These are phyloP conservation scores for Aethina tumida DNA, from an alignment of 1,140 invertebrate species.

Conservation along the genomic window DNA sequence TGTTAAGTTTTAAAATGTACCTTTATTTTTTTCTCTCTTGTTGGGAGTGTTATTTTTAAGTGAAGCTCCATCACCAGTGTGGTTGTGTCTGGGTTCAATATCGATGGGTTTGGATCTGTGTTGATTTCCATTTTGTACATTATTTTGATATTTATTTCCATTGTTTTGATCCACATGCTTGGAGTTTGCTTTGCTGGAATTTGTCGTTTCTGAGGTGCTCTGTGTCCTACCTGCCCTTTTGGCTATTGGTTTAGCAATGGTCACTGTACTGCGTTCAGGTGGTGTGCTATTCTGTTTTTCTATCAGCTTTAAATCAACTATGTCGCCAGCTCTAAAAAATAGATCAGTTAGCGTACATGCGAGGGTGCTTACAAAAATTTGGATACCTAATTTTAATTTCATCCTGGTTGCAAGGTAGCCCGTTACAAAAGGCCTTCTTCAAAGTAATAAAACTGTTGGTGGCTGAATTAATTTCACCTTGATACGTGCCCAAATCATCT, in stretches of 20 bases:
- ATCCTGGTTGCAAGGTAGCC: constrained; percentile 46
- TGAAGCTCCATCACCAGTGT: constrained; percentile 17
- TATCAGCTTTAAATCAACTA: constrained; percentile 49
- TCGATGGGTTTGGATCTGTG: constrained; percentile 31
- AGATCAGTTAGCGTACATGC: too few species aligned
- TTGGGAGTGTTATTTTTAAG: constrained; percentile 33
- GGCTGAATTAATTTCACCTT: constrained; percentile 68
- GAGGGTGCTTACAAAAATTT: too few species aligned
- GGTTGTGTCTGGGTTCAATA: constrained; percentile 20
- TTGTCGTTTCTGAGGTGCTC: constrained; percentile 40
- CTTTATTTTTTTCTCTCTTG: constrained; percentile 37
- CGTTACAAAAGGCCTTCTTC: constrained; percentile 69
- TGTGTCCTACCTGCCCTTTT: constrained; percentile 39
- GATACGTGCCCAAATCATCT: constrained; percentile 56
- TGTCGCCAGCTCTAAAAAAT: constrained; percentile 48
- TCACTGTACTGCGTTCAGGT: constrained; percentile 39
- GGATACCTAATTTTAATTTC: constrained; percentile 27
- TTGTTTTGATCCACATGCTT: constrained; percentile 16
- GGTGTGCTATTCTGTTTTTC: constrained; percentile 38
- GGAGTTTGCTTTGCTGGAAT: constrained; percentile 16
- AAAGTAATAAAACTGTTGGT: constrained; percentile 62
- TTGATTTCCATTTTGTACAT: constrained; percentile 33
- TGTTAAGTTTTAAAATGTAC: neutral
- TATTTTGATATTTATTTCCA: constrained; percentile 29
- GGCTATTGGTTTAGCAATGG: constrained; percentile 44